phyloP scores from a whole-genome alignment of 2,113 vertebrate species.

The Atractosteus spatula region DNA sequence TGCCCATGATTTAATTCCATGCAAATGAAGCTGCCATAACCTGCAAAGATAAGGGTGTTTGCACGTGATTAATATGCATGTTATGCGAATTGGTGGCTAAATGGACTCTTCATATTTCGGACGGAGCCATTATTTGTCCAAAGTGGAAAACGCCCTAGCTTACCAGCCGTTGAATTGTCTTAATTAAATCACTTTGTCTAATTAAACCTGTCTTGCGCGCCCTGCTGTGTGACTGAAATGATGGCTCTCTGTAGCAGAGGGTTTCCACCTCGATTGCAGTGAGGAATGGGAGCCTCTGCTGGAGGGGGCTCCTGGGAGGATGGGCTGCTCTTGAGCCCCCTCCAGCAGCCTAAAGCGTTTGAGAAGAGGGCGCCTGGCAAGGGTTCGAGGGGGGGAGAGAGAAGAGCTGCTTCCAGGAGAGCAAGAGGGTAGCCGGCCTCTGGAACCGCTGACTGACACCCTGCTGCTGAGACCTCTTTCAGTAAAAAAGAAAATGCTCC shows the following conservation, averaged over 20 bases:
- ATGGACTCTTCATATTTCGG: neutral
- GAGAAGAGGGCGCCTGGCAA: too few species aligned
- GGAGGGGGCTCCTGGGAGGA: neutral
- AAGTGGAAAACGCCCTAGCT: neutral
- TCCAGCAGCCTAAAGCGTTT: too few species aligned
- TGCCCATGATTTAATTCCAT: too few species aligned
- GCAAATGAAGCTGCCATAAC: too few species aligned
- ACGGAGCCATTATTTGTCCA: neutral
- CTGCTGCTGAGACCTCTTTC: too few species aligned
- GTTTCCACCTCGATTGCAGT: slow-evolving; percentile 1
- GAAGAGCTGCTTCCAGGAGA: too few species aligned
- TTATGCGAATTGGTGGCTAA: neutral
- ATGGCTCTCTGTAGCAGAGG: neutral
- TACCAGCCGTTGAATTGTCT: slow-evolving; percentile 16
- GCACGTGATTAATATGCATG: neutral
- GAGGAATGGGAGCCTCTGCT: neutral
- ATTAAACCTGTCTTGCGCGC: slow-evolving; percentile 12
- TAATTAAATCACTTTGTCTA: slow-evolving; percentile 28
- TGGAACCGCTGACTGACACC: too few species aligned
- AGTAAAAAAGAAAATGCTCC: too few species aligned
- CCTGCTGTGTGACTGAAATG: neutral
- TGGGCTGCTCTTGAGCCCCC: too few species aligned
- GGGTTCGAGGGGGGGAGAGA: too few species aligned
- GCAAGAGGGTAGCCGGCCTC: too few species aligned
- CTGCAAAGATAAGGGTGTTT: neutral